Evolutionary conservation across 2,797 vertebrate species (phyloP).

Genomic region (Ciconia nigra): DNA sequence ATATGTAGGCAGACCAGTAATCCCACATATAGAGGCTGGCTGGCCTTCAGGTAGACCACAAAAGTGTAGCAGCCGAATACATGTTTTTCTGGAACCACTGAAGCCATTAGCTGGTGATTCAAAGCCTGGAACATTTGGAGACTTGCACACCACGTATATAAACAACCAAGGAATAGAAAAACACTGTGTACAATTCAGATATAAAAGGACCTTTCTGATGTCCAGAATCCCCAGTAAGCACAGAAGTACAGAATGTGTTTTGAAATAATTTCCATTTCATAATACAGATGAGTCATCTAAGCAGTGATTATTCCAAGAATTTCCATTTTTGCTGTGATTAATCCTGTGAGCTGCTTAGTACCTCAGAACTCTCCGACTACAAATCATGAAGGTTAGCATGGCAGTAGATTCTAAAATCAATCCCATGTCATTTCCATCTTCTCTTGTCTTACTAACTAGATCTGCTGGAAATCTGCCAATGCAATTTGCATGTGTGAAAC

Average conservation of each 20-base stretch:
- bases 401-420: background rate
- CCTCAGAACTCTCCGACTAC: background rate
- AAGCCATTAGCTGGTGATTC: background rate
- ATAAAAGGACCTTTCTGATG: background rate
- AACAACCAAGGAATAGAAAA: constrained; percentile 31
- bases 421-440: background rate
- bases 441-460: background rate
- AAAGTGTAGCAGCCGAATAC: background rate
- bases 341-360: background rate
- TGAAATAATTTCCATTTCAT: constrained; percentile 30
- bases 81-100: background rate
- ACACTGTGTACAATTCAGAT: background rate
- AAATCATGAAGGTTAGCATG: background rate
- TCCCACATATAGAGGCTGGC: background rate
- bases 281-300: constrained; percentile 11
- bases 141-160: background rate
- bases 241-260: constrained; percentile 13
- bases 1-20: background rate
- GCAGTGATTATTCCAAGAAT: background rate
- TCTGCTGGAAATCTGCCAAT: background rate
- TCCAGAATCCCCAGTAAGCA: constrained; percentile 2
- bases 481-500: background rate
- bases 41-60: background rate
- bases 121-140: constrained; percentile 5
- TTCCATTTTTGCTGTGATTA: background rate